phyloP scores from a whole-genome alignment of 2,113 vertebrate species.

The Falcunculus frontatus region DNA sequence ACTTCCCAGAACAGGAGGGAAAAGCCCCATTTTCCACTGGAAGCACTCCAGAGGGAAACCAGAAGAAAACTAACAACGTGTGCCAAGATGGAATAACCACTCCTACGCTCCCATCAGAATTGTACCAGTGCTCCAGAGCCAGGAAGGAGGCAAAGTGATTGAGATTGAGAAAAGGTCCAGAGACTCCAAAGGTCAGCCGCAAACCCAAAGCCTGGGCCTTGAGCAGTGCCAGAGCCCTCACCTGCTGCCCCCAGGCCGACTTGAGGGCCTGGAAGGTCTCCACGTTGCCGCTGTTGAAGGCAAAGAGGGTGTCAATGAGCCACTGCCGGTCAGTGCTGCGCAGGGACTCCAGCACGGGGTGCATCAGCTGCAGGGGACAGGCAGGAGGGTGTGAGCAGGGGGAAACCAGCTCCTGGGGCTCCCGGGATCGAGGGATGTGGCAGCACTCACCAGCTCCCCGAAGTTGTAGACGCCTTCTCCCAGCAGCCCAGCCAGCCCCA shows the following conservation, averaged over 20 bases:
- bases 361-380: constrained; percentile 84
- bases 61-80: fast-evolving
- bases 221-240: background rate
- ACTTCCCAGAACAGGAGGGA: background rate
- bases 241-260: constrained; percentile 94
- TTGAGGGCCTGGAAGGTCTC: constrained; percentile 93
- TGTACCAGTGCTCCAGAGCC: background rate
- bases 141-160: background rate
- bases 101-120: fast-evolving
- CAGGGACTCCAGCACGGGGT: constrained; percentile 92
- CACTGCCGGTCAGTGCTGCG: constrained; percentile 92
- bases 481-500: constrained; percentile 91
- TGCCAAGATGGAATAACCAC: background rate
- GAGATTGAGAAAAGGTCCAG: fast-evolving
- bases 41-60: background rate
- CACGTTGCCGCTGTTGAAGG: constrained; percentile 94
- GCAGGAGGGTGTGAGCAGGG: background rate
- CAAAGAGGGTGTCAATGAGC: constrained; percentile 94
- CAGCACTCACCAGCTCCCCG: constrained; percentile 85
- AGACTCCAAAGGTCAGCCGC: background rate
- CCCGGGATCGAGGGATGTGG: background rate
- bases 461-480: constrained; percentile 98
- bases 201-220: fast-evolving
- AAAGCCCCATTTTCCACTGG: background rate
- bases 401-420: background rate